Conservation (phyloP, 2,113 vertebrate species). For the Oenanthe oenanthe region DNA sequence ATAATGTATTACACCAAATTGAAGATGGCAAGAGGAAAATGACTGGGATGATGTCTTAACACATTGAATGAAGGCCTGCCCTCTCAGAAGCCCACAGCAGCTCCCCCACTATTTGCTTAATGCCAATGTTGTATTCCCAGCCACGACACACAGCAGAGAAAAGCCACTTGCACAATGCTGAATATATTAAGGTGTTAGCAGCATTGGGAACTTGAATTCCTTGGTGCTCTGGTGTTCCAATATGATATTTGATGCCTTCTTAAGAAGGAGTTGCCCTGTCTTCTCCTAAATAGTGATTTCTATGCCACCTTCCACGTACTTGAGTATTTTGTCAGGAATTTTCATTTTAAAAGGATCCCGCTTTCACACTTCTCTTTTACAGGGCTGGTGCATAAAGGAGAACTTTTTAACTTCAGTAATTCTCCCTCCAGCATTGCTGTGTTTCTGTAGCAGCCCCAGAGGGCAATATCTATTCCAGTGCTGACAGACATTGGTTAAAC, state of each 20-base stretch:
- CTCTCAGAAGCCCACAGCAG: neutral
- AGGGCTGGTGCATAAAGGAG: neutral
- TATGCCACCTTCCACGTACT: neutral
- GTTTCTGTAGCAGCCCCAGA: neutral
- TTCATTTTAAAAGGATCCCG: neutral
- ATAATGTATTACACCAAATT: conserved; percentile 13
- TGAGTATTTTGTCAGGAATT: neutral
- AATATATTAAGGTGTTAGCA: neutral
- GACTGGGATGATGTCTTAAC: neutral
- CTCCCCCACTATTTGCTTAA: neutral
- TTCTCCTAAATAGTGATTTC: neutral
- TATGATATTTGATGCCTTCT: neutral
- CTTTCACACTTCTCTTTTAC: neutral
- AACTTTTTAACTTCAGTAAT: neutral
- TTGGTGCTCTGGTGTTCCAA: neutral
- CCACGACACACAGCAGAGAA: neutral
- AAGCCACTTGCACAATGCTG: neutral
- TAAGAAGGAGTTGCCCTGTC: neutral
- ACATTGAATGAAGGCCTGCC: neutral
- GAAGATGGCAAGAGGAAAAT: conserved; percentile 35
- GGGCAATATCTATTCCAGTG: neutral
- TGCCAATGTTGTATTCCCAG: neutral
- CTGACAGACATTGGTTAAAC: conserved; percentile 2
- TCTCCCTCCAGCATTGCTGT: neutral
- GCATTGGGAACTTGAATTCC: neutral